Percentiles rank a stretch among this genome's conserved stretches.
Conservation (phyloP, 1,140 invertebrate genomes). For the Sinonovacula constricta region DNA sequence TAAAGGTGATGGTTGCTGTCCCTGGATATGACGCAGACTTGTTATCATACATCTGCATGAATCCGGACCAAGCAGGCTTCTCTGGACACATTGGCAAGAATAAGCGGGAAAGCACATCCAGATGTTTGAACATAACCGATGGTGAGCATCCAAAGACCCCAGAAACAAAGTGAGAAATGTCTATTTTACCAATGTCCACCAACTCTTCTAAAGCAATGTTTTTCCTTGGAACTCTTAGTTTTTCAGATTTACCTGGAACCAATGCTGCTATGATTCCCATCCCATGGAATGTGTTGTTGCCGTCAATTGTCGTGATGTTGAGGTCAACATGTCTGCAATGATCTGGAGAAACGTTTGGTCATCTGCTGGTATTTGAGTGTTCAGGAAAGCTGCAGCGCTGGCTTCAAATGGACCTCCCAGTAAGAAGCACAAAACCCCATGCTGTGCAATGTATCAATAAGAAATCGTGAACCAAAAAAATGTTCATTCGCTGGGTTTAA, state of each 20-base stretch:
- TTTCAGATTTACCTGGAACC: slow-evolving; percentile 37
- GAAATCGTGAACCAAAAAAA: slow-evolving; percentile 52
- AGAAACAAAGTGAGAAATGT: no score
- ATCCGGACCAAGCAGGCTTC: slow-evolving; percentile 29
- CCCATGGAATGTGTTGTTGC: slow-evolving; percentile 59
- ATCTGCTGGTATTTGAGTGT: slow-evolving; percentile 5
- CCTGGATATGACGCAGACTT: slow-evolving; percentile 42
- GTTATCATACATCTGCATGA: slow-evolving; percentile 29
- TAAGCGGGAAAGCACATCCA: slow-evolving; percentile 48
- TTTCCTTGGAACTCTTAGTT: neutral
- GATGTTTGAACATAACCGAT: no score
- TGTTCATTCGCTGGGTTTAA: no score
- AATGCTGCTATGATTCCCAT: slow-evolving; percentile 64
- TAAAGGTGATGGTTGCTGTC: slow-evolving; percentile 49
- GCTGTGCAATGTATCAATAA: slow-evolving; percentile 41
- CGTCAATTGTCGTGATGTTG: slow-evolving; percentile 58
- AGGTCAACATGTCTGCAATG: slow-evolving; percentile 61
- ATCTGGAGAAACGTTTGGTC: slow-evolving; percentile 9
- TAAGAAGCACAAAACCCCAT: slow-evolving; percentile 49
- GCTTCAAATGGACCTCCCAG: slow-evolving; percentile 42
- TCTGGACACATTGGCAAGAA: slow-evolving; percentile 16
- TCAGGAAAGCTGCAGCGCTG: slow-evolving; percentile 21
- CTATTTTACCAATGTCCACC: slow-evolving; percentile 19
- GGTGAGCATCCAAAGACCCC: no score
- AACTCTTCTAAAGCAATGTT: slow-evolving; percentile 18